Evolutionary conservation across 2,113 vertebrate genomes (phyloP).

Genomic region (Lichenostomus cassidix): DNA sequence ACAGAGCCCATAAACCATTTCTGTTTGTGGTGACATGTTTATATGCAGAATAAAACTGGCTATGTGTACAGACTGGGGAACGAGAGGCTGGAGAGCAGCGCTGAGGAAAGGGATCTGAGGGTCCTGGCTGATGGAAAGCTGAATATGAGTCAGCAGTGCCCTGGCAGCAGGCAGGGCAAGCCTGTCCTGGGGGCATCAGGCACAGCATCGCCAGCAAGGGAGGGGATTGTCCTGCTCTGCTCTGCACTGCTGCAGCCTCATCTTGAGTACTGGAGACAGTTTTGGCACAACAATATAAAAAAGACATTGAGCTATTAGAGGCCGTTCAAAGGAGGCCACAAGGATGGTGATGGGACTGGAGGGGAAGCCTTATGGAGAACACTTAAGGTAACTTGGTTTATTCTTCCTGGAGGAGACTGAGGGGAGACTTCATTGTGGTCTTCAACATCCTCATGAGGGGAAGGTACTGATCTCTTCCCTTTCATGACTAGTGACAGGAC

Average conservation of each 20-base stretch:
- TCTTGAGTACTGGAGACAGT: not conserved
- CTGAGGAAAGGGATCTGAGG: not conserved
- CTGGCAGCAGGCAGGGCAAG: fast-evolving
- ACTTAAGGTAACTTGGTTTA: too few species aligned
- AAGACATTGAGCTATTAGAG: not conserved
- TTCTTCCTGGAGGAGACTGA: not conserved
- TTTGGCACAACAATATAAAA: not conserved
- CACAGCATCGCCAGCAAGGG: not conserved
- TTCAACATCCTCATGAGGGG: not conserved
- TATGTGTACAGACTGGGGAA: not conserved
- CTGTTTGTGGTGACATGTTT: not conserved
- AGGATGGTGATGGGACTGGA: not conserved
- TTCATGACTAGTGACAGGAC: too few species aligned
- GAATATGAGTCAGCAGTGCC: not conserved
- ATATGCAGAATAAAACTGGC: not conserved
- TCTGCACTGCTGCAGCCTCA: not conserved
- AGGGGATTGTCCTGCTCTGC: not conserved
- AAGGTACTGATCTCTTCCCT: not conserved
- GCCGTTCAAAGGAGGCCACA: not conserved
- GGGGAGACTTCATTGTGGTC: not conserved
- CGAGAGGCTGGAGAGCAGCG: not conserved
- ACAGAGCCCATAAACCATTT: fast-evolving
- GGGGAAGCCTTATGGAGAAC: not conserved
- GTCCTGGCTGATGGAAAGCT: not conserved
- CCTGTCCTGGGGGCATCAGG: not conserved